Evolutionary conservation across 2,797 vertebrate species (phyloP).

Genomic region (Staurois parvus): DNA sequence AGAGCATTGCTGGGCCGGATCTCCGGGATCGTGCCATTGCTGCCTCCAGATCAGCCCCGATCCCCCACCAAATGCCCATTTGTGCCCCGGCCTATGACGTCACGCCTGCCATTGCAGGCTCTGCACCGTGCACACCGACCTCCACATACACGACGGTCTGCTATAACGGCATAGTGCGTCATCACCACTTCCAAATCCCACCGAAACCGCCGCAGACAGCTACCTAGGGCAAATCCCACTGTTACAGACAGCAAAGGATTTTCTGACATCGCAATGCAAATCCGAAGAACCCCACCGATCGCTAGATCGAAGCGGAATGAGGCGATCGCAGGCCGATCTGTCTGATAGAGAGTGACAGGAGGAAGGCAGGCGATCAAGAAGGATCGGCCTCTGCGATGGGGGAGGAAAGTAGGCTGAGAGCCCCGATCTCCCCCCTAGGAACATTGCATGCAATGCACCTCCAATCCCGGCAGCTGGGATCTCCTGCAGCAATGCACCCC

Average conservation of each 20-base stretch:
- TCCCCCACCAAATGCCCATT: background rate
- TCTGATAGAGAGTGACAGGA: background rate
- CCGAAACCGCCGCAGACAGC: background rate
- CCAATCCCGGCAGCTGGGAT: conserved; percentile 62
- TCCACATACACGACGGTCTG: conserved; percentile 14
- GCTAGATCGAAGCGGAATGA: background rate
- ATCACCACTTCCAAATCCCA: conserved; percentile 12
- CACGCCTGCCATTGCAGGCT: conserved; percentile 11
- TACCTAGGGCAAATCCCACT: background rate
- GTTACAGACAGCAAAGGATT: background rate
- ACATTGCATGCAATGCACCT: conserved; percentile 51
- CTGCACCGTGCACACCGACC: background rate
- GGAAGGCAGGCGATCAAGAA: no score
- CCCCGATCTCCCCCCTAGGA: background rate
- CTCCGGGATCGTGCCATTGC: background rate
- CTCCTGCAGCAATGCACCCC: conserved; percentile 41
- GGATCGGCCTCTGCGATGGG: background rate
- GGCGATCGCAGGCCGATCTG: background rate
- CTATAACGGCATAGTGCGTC: conserved; percentile 43
- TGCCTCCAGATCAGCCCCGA: background rate
- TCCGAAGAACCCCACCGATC: background rate
- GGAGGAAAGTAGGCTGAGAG: background rate
- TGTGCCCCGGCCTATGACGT: background rate
- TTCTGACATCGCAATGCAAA: background rate
- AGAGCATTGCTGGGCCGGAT: conserved; percentile 25